These are phyloP conservation scores for Nesidiocoris tenuis DNA, from an alignment of 2,888 invertebrate genomes.

Conservation along the genomic window DNA sequence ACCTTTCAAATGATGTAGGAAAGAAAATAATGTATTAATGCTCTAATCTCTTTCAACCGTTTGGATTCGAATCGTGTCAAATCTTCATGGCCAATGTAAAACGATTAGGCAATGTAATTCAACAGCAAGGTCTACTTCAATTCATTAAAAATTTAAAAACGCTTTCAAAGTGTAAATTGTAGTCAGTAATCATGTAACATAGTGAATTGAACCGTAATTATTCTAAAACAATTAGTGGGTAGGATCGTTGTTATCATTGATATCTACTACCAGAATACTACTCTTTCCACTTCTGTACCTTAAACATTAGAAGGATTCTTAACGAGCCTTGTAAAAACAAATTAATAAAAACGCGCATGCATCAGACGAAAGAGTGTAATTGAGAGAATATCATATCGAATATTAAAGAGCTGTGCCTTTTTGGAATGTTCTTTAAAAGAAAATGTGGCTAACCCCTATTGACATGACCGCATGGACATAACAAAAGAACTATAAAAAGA, in stretches of 20 bases:
- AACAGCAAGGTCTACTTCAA: too few species aligned
- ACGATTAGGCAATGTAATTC: too few species aligned
- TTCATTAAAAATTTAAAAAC: too few species aligned
- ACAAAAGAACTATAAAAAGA: too few species aligned
- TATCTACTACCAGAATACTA: not conserved
- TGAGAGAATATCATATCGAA: not conserved
- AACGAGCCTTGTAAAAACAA: not conserved
- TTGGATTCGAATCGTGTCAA: not conserved
- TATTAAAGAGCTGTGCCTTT: not conserved
- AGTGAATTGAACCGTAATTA: conserved; percentile 14
- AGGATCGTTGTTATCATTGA: not conserved
- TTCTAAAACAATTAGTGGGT: conserved; percentile 12
- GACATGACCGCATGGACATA: too few species aligned
- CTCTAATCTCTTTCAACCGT: not conserved
- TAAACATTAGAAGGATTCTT: not conserved
- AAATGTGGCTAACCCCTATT: not conserved
- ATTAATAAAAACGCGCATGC: not conserved
- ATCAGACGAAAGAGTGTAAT: not conserved
- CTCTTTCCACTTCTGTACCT: not conserved
- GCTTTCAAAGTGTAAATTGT: conserved; percentile 22
- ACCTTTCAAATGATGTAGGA: not conserved
- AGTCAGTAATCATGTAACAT: conserved; percentile 12
- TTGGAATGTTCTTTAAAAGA: not conserved
- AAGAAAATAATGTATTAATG: too few species aligned
- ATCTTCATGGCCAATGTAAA: not conserved